These are phyloP conservation scores for Sapayoa aenigma DNA, from an alignment of 2,113 vertebrate species.

Conservation along the genomic window DNA sequence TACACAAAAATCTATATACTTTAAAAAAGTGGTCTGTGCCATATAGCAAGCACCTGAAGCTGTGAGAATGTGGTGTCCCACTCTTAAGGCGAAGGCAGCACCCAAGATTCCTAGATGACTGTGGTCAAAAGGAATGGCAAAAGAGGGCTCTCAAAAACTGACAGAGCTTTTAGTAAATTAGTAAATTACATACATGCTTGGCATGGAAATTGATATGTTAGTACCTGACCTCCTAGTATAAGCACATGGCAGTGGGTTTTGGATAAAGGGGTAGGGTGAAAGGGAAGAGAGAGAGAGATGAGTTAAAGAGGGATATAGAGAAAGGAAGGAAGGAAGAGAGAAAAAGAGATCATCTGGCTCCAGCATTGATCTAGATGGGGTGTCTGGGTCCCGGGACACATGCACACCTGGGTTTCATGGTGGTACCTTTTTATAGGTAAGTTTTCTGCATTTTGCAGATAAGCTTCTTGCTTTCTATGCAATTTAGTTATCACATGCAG, in stretches of 20 bases:
- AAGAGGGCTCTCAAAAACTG: neutral
- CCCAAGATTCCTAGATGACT: rapidly evolving
- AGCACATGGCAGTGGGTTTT: neutral
- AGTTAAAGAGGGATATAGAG: neutral
- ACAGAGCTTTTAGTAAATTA: neutral
- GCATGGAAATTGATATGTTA: neutral
- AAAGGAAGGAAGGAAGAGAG: neutral
- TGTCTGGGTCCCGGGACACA: neutral
- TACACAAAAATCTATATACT: neutral
- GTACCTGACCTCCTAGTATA: neutral
- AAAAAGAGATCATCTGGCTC: neutral
- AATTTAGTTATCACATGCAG: neutral
- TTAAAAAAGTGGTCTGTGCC: neutral
- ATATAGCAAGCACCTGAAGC: neutral
- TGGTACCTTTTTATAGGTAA: neutral
- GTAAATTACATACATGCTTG: neutral
- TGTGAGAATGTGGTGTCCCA: neutral
- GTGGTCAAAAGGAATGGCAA: neutral
- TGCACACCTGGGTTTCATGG: rapidly evolving
- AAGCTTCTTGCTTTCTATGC: neutral
- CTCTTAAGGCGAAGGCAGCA: neutral
- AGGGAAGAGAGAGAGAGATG: neutral
- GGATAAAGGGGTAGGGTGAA: neutral
- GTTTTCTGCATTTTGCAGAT: neutral
- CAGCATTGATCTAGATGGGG: neutral